Evolutionary conservation across 2,888 invertebrate species (phyloP).

Genomic region (Congeria kusceri): DNA sequence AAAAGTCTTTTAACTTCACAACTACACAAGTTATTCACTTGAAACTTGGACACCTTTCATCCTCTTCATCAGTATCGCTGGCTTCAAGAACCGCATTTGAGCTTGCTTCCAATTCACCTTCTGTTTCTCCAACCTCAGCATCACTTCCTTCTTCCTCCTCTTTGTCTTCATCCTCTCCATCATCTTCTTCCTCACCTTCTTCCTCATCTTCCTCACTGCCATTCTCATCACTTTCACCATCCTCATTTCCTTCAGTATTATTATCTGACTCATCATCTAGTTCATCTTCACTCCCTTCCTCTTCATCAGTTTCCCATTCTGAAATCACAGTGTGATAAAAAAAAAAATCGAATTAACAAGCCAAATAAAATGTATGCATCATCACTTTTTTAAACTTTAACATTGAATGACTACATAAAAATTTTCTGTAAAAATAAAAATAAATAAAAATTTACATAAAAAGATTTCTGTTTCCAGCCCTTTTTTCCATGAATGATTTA

Average conservation of each 20-base stretch:
- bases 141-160: conserved; percentile 22
- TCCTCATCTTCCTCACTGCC: conserved; percentile 42
- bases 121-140: conserved; percentile 39
- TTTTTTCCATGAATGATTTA: no score
- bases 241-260: conserved; percentile 25
- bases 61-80: conserved; percentile 71
- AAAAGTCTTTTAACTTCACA: no score
- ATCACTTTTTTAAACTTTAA: no score
- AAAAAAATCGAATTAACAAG: no score
- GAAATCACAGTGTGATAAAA: not conserved
- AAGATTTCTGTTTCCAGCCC: no score
- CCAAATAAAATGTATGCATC: no score
- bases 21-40: no score
- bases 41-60: conserved; percentile 92
- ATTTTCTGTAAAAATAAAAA: no score
- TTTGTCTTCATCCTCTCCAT: conserved; percentile 36
- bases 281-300: conserved; percentile 27
- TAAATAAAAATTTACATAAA: no score
- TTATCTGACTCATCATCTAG: conserved; percentile 25
- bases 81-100: conserved; percentile 54
- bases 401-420: no score
- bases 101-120: conserved; percentile 59
- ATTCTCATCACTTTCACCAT: conserved; percentile 39
- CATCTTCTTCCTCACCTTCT: conserved; percentile 44
- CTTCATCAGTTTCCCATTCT: conserved; percentile 34